Percentiles rank a stretch among this genome's conserved stretches.
These are phyloP conservation scores for Neostethus bicornis DNA, from an alignment of 2,797 vertebrate genomes.

Conservation along the genomic window DNA sequence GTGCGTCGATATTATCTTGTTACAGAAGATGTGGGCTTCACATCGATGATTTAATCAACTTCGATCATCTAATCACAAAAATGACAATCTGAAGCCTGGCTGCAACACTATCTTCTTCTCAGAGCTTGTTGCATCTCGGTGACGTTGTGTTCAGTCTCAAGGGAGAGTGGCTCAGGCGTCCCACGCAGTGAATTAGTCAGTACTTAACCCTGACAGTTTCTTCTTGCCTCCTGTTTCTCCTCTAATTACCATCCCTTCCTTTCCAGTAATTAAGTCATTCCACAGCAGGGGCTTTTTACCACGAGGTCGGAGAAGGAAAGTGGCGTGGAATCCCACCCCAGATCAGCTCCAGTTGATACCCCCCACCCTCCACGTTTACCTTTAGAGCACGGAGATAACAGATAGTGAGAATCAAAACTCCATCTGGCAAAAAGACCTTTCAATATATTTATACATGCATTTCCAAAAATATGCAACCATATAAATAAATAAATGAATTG, in stretches of 20 bases:
- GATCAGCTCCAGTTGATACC: conserved; percentile 52
- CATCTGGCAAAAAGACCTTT: too few species aligned
- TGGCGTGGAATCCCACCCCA: conserved; percentile 59
- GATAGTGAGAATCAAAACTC: conserved; percentile 20
- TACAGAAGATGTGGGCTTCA: neutral
- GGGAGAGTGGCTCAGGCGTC: conserved; percentile 64
- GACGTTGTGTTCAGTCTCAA: conserved; percentile 60
- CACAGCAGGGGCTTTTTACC: conserved; percentile 75
- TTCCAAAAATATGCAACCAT: too few species aligned
- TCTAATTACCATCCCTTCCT: conserved; percentile 80
- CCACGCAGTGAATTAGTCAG: conserved; percentile 80
- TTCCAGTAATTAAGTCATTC: conserved; percentile 80
- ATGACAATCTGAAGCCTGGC: conserved; percentile 26
- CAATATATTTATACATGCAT: too few species aligned
- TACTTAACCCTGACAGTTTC: conserved; percentile 83
- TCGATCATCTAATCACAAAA: conserved; percentile 18
- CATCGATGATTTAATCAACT: conserved; percentile 8
- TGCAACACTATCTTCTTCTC: conserved; percentile 35
- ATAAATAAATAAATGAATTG: too few species aligned
- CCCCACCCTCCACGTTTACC: conserved; percentile 27
- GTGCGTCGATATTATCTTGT: neutral
- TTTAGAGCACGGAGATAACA: conserved; percentile 36
- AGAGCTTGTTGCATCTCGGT: conserved; percentile 47
- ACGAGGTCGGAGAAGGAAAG: conserved; percentile 62
- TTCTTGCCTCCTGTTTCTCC: conserved; percentile 77